Evolutionary conservation across 1,140 invertebrate species (phyloP), one percentile per base, ranked within the genome.

Genomic region (Maniola jurtina): DNA sequence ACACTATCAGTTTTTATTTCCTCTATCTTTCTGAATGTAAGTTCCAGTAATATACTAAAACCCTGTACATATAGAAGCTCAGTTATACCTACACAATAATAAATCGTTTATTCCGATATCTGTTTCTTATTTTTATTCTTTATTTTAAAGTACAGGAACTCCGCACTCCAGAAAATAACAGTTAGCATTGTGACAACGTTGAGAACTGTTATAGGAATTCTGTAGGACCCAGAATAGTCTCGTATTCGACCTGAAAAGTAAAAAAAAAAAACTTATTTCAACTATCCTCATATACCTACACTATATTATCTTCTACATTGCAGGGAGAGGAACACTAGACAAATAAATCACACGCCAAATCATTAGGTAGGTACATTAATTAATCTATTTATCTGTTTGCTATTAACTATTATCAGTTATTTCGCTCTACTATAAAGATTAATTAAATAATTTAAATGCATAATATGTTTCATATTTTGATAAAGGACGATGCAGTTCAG

Each of bases 141-240:
- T 16, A 86, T 60, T 66, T 66, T 84, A 35, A 86, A 80, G 61
- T 88, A 90, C 36, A 88, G 64, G 68, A 89, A 91, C 73, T 91
- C 90, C 0, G 77, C 75, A 35, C 72, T 73, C 89, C 89, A 91
- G 38, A 86, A 63, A 0, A 91, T 64, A 14, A 91, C 75, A 10
- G 89, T 89, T 11, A 90, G 25, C 5, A 87, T 62, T 0, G 90
- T 91, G 11, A 91, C 81, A 25, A 81, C 61, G 60, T 91, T 91
- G 10, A 91, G 77, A 9, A 85, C 72, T 34, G 88, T 68, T 45
- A 91, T 91, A 0, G 89, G 87, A 13, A 86, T 73, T 64, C 77
- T 72, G 75, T 91, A 91, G 7, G 88, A 88, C 8, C 89, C 89
- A 2, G 88, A 89, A 15, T 64, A 55, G 33, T 91, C 89, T 13